These are phyloP conservation scores for Erebia aethiops DNA, from an alignment of 2,888 invertebrate genomes.

Conservation along the genomic window DNA sequence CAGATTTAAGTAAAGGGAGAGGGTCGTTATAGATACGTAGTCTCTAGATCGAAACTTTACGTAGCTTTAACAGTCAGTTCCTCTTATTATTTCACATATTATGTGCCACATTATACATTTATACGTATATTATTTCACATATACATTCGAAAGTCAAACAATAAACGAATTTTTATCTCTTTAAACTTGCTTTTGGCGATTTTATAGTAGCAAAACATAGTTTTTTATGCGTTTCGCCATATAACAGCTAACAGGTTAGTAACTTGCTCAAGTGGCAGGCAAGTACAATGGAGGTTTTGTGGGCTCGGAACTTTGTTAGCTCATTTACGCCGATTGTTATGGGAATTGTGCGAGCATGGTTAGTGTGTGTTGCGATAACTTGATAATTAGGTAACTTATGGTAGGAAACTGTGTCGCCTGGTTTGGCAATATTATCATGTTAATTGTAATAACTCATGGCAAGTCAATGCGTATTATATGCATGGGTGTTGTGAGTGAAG, in stretches of 20 bases:
- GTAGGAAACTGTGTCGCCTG: background rate
- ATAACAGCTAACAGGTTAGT: background rate
- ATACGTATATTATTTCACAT: no score
- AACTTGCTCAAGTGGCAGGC: background rate
- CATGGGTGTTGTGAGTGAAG: no score
- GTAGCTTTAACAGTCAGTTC: no score
- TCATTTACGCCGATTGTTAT: slow-evolving; percentile 20
- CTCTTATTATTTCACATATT: no score
- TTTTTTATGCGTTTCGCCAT: slow-evolving; percentile 2
- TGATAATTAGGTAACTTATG: background rate
- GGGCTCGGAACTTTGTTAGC: slow-evolving; percentile 11
- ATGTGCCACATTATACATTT: no score
- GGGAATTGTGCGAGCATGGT: slow-evolving; percentile 17
- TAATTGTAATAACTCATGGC: background rate
- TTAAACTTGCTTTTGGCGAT: background rate
- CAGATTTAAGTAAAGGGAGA: no score
- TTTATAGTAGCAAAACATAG: background rate
- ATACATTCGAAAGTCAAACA: no score
- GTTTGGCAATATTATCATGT: background rate
- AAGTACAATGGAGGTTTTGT: slow-evolving; percentile 32
- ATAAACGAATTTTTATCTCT: no score
- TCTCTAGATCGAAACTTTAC: no score
- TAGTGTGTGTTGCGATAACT: slow-evolving; percentile 7
- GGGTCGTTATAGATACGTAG: no score
- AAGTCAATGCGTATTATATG: no score